Evolutionary conservation across 2,113 vertebrate species (phyloP).

Genomic region (Xiphorhynchus elegans): DNA sequence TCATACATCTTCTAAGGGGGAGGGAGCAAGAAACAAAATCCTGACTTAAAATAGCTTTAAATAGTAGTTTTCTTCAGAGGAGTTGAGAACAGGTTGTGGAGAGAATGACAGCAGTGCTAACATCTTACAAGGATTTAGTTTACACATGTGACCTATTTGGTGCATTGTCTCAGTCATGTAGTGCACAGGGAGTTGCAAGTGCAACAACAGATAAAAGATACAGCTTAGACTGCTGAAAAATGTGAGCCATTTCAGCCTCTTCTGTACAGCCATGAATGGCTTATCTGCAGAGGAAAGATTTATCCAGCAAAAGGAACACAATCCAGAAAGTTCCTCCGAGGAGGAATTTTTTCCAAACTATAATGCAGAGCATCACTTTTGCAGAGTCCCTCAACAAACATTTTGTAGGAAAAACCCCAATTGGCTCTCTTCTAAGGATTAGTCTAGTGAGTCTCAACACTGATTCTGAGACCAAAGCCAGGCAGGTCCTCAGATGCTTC

Average conservation of each 20-base stretch:
- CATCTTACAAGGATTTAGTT: constrained; percentile 17
- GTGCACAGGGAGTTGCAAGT: not conserved
- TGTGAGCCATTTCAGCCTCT: not conserved
- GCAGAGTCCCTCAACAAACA: not conserved
- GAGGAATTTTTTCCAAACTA: not conserved
- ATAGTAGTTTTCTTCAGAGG: not conserved
- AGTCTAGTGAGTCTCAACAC: not conserved
- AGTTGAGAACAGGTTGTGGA: not conserved
- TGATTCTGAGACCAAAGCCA: not conserved
- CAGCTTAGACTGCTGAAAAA: not conserved
- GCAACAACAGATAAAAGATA: constrained; percentile 20
- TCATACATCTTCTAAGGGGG: not conserved
- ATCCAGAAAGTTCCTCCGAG: not conserved
- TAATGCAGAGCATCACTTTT: not conserved
- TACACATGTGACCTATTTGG: constrained; percentile 11
- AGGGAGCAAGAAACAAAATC: not conserved
- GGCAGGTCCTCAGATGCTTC: not conserved
- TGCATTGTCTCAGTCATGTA: not conserved
- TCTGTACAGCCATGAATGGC: not conserved
- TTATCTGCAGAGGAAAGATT: not conserved
- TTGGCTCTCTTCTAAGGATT: not conserved
- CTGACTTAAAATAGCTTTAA: not conserved
- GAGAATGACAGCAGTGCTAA: not conserved
- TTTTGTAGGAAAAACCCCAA: not conserved
- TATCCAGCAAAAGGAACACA: not conserved